Conservation (phyloP, 1,140 invertebrate genomes). For the Ceratosolen solmsi region DNA sequence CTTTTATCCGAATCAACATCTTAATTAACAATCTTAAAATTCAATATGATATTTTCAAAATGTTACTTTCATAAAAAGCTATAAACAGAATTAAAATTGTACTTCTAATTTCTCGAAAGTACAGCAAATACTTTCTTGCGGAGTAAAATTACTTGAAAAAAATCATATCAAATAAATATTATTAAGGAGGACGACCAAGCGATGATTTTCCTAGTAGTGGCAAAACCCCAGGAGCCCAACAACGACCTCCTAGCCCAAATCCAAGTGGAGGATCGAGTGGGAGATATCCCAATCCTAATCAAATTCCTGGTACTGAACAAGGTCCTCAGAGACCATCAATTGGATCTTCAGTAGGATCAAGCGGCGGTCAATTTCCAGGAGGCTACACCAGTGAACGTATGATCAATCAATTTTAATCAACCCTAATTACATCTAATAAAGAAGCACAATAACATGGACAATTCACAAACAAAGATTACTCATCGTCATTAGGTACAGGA, state of each 20-base stretch:
- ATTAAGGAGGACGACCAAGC: constrained; percentile 52
- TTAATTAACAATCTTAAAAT: too few species aligned
- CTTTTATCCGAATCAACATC: too few species aligned
- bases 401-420: too few species aligned
- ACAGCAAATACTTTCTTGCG: too few species aligned
- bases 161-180: constrained; percentile 47
- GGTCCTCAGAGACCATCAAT: constrained; percentile 55
- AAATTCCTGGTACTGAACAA: constrained; percentile 56
- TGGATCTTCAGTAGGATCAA: constrained; percentile 48
- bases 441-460: constrained; percentile 55
- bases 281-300: constrained; percentile 57
- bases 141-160: constrained; percentile 16
- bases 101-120: too few species aligned
- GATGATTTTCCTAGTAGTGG: constrained; percentile 53
- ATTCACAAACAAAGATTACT: constrained; percentile 28
- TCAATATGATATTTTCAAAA: neutral
- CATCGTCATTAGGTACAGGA: neutral
- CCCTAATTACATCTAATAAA: constrained; percentile 50
- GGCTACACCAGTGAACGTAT: constrained; percentile 56
- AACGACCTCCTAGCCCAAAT: constrained; percentile 54
- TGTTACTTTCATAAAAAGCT: too few species aligned
- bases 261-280: constrained; percentile 56
- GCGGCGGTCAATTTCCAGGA: constrained; percentile 51
- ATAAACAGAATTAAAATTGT: too few species aligned
- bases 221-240: constrained; percentile 47